These are phyloP conservation scores for Drosophila rhopaloa DNA, from an alignment of 1,140 invertebrate genomes.

Conservation along the genomic window DNA sequence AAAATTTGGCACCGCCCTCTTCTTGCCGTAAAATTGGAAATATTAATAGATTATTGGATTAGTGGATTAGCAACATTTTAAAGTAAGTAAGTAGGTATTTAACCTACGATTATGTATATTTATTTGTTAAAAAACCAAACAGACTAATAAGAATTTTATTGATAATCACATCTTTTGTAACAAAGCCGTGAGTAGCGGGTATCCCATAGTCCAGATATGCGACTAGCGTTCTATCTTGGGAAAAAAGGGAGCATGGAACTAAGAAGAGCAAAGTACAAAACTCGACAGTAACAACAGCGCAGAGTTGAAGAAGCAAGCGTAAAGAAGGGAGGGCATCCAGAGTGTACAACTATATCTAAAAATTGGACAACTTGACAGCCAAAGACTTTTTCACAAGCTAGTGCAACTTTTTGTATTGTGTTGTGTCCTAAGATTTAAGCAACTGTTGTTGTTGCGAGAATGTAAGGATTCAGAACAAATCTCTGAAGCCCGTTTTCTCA, in stretches of 20 bases:
- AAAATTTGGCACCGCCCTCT: too few species aligned
- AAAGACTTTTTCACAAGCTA: constrained; percentile 6
- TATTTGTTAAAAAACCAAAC: too few species aligned
- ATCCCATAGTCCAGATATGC: not conserved
- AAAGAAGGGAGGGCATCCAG: not conserved
- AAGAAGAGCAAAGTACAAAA: not conserved
- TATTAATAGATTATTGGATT: too few species aligned
- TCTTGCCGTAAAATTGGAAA: too few species aligned
- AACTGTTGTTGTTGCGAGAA: not conserved
- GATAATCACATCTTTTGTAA: not conserved
- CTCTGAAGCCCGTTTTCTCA: not conserved
- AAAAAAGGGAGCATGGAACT: not conserved
- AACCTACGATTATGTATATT: too few species aligned
- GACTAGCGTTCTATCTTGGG: not conserved
- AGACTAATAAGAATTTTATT: too few species aligned
- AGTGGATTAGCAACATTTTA: too few species aligned
- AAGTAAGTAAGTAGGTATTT: too few species aligned
- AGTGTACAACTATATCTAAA: constrained; percentile 7
- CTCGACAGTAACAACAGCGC: constrained; percentile 6
- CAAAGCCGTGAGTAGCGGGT: not conserved
- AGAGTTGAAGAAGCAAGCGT: not conserved
- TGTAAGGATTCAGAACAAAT: not conserved
- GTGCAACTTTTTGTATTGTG: not conserved
- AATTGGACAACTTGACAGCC: constrained; percentile 11
- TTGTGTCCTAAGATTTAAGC: not conserved